Evolutionary conservation across 2,888 invertebrate genomes (phyloP).

Genomic region (Alentia gelatinosa): DNA sequence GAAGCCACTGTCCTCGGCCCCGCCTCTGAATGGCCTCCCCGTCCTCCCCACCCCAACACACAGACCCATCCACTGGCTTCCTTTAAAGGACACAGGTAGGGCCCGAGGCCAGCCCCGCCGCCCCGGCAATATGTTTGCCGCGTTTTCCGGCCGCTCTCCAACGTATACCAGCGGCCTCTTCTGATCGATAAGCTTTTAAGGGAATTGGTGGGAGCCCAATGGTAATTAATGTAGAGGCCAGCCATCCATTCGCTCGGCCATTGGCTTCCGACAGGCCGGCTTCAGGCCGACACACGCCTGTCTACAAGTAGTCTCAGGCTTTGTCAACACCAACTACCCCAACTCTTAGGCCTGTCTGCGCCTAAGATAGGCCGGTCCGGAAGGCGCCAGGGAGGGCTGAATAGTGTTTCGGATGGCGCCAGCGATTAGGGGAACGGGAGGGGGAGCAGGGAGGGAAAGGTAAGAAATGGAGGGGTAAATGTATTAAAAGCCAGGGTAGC

Average conservation of each 20-base stretch:
- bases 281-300: background rate
- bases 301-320: slow-evolving; percentile 30
- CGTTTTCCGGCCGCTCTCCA: slow-evolving; percentile 21
- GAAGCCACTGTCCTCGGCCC: background rate
- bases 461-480: background rate
- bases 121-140: slow-evolving; percentile 24
- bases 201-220: slow-evolving; percentile 43
- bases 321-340: background rate
- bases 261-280: slow-evolving; percentile 17
- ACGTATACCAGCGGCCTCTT: background rate
- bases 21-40: background rate
- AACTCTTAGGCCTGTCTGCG: background rate
- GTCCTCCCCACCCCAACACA: background rate
- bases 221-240: slow-evolving; percentile 39
- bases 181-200: slow-evolving; percentile 52
- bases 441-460: background rate
- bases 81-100: slow-evolving; percentile 6
- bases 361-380: background rate
- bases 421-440: background rate
- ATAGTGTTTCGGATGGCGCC: background rate
- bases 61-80: too few relatives aligned
- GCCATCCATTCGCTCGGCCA: slow-evolving; percentile 35
- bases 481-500: too few relatives aligned
- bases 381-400: background rate
- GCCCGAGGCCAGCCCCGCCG: background rate